A percentile compares a stretch with the other conserved stretches of the same genome.
Conservation (phyloP, 2,888 invertebrate species). For the Camptogramma bilineatum region DNA sequence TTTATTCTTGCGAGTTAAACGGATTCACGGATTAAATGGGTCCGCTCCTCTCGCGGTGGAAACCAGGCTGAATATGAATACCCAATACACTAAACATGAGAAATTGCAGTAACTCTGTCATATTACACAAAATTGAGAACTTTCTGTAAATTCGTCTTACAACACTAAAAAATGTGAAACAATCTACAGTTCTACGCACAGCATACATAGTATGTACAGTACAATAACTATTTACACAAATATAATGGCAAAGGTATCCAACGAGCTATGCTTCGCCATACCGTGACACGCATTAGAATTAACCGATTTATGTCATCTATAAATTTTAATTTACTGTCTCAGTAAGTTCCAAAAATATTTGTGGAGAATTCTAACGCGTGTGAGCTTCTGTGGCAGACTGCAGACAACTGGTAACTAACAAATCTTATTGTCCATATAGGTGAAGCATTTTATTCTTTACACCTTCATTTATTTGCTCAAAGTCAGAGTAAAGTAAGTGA, state of each 20-base stretch:
- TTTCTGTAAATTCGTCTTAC: conserved; percentile 69
- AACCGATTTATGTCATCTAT: conserved; percentile 34
- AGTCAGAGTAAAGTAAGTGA: conserved; percentile 40
- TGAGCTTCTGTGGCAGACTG: conserved; percentile 53
- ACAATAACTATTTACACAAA: conserved; percentile 74
- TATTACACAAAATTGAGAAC: conserved; percentile 59
- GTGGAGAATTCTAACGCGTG: conserved; percentile 50
- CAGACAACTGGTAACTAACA: conserved; percentile 71
- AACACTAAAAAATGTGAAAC: conserved; percentile 71
- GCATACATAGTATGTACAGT: conserved; percentile 84
- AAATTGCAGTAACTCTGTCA: conserved; percentile 36
- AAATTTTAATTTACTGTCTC: conserved; percentile 31
- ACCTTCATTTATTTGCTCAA: conserved; percentile 43
- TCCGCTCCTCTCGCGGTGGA: too few species aligned
- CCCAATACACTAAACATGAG: conserved; percentile 24
- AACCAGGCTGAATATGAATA: too few species aligned
- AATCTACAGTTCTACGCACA: conserved; percentile 78
- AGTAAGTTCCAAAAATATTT: conserved; percentile 32
- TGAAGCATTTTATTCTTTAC: conserved; percentile 47
- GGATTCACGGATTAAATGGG: too few species aligned
- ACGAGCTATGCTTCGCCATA: conserved; percentile 57
- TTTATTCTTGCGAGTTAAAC: too few species aligned
- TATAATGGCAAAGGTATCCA: conserved; percentile 67
- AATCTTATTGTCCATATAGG: conserved; percentile 69
- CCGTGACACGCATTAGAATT: conserved; percentile 54